Evolutionary conservation across 2,113 vertebrate species (phyloP).

Genomic region (Synchiropus splendidus): DNA sequence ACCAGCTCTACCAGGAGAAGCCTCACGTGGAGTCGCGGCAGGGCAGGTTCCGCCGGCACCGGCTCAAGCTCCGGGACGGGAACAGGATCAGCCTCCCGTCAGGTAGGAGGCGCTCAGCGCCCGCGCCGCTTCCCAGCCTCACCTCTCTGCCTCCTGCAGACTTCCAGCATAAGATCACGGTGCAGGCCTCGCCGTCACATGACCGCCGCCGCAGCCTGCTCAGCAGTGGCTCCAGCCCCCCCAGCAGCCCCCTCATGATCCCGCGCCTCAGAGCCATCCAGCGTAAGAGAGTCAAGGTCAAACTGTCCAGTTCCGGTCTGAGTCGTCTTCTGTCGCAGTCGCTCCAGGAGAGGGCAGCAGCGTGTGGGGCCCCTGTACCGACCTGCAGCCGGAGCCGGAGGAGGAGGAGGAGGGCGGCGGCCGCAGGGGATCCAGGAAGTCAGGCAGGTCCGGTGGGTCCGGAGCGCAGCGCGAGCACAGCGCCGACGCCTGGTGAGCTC

Average conservation of each 20-base stretch:
- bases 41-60: slow-evolving; percentile 87
- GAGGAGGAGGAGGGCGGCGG: slow-evolving; percentile 81
- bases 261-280: slow-evolving; percentile 93
- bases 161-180: slow-evolving; percentile 98
- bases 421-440: slow-evolving; percentile 83
- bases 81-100: slow-evolving; percentile 95
- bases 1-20: slow-evolving; percentile 95
- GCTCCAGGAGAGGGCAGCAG: slow-evolving; percentile 78
- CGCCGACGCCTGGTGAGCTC: slow-evolving; percentile 77
- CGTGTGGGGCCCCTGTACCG: slow-evolving; percentile 73
- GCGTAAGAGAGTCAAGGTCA: slow-evolving; percentile 61
- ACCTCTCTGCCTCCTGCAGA: slow-evolving; percentile 61
- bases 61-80: slow-evolving; percentile 88
- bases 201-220: slow-evolving; percentile 87
- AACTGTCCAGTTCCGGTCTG: too few species aligned
- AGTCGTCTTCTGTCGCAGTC: too few species aligned
- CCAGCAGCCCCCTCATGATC: slow-evolving; percentile 85
- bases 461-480: slow-evolving; percentile 72
- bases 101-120: too few species aligned
- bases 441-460: slow-evolving; percentile 75
- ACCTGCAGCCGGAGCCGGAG: slow-evolving; percentile 74
- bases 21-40: slow-evolving; percentile 89
- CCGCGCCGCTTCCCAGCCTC: too few species aligned
- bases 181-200: slow-evolving; percentile 91
- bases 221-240: slow-evolving; percentile 82